These are phyloP conservation scores for Tachycineta bicolor DNA, from an alignment of 2,113 vertebrate species.

Conservation along the genomic window DNA sequence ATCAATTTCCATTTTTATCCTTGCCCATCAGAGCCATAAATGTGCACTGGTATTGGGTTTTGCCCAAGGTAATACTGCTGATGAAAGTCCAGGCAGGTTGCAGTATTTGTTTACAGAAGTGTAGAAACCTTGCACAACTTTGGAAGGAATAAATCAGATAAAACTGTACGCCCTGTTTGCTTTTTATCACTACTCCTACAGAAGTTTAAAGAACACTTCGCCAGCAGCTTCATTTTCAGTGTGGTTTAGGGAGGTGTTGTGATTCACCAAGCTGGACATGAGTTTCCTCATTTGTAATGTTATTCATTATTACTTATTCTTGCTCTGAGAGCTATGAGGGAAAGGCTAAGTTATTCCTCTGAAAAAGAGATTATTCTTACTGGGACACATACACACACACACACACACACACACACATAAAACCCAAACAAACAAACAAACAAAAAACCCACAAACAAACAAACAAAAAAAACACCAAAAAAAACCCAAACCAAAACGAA, in stretches of 20 bases:
- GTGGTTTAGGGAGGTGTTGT: constrained; percentile 41
- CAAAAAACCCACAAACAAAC: too few relatives aligned
- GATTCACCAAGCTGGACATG: background rate
- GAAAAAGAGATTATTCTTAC: background rate
- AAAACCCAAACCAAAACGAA: rapidly evolving
- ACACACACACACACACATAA: too few relatives aligned
- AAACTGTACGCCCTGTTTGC: background rate
- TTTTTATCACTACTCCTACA: constrained; percentile 39
- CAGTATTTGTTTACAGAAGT: constrained; percentile 2
- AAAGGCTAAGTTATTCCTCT: background rate
- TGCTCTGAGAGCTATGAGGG: background rate
- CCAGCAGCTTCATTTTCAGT: constrained; percentile 5
- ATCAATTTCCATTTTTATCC: background rate
- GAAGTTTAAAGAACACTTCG: constrained; percentile 11
- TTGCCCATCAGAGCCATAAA: background rate
- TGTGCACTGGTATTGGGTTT: background rate
- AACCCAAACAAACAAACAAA: too few relatives aligned
- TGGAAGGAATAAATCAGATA: constrained; percentile 31
- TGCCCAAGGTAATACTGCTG: background rate
- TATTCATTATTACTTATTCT: background rate
- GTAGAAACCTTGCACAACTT: background rate
- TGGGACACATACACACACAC: background rate
- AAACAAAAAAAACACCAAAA: too few relatives aligned
- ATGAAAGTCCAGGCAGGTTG: background rate
- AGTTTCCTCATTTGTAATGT: background rate